Conservation (phyloP, 1,140 invertebrate species). For the Trissolcus basalis region DNA sequence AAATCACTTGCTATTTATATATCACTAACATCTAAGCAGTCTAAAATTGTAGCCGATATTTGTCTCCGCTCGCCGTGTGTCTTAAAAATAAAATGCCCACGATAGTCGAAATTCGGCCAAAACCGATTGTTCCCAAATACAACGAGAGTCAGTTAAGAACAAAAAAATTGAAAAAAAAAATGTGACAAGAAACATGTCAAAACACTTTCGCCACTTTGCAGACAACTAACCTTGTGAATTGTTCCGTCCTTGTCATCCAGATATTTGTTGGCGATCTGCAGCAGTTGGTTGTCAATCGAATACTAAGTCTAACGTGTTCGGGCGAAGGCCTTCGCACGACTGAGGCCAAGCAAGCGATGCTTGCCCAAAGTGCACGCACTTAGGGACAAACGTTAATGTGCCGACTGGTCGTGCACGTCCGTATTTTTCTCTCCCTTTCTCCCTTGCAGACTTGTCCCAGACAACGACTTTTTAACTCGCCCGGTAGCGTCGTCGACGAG, state of each 20-base stretch:
- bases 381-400: slow-evolving; percentile 9
- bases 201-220: slow-evolving; percentile 2
- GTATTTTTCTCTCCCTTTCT: slow-evolving; percentile 2
- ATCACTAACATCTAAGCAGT: too few species aligned
- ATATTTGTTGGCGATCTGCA: slow-evolving; percentile 10
- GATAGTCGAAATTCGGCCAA: not conserved
- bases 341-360: slow-evolving; percentile 30
- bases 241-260: slow-evolving; percentile 42
- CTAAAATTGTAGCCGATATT: too few species aligned
- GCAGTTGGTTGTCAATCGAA: slow-evolving; percentile 21
- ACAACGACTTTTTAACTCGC: slow-evolving; percentile 13
- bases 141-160: too few species aligned
- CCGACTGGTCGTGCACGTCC: not conserved
- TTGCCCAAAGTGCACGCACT: slow-evolving; percentile 32
- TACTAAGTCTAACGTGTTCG: slow-evolving; percentile 37
- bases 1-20: too few species aligned
- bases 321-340: slow-evolving; percentile 43
- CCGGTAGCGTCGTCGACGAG: not conserved
- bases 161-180: not conserved
- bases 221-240: slow-evolving; percentile 22
- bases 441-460: slow-evolving; percentile 7
- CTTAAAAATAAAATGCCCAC: too few species aligned
- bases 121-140: slow-evolving; percentile 2
- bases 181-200: not conserved
- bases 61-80: too few species aligned